These are phyloP conservation scores for Pollenia labialis DNA, from an alignment of 2,888 invertebrate species.

Conservation along the genomic window DNA sequence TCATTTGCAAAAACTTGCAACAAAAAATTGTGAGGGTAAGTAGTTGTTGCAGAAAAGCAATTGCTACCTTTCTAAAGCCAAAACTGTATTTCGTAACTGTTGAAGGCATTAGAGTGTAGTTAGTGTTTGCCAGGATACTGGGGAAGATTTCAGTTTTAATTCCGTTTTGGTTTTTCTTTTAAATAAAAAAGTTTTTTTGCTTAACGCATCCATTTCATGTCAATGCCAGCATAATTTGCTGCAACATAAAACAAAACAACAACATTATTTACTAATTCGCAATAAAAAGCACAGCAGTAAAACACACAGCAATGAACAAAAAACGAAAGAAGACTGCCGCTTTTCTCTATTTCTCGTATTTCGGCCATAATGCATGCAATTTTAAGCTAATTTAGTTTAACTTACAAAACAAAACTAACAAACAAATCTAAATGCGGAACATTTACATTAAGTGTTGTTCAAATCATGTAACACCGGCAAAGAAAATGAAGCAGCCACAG, in stretches of 20 bases:
- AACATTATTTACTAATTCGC: constrained; percentile 70
- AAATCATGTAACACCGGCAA: constrained; percentile 56
- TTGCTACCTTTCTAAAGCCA: constrained; percentile 81
- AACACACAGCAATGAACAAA: not conserved
- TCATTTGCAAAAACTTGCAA: constrained; percentile 9
- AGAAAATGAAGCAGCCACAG: not conserved
- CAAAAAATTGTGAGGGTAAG: constrained; percentile 71
- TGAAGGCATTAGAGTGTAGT: constrained; percentile 3
- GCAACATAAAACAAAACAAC: constrained; percentile 74
- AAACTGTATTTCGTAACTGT: constrained; percentile 14
- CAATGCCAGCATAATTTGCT: constrained; percentile 82
- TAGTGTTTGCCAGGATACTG: constrained; percentile 71
- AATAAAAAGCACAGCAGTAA: constrained; percentile 34
- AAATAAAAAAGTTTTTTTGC: not conserved
- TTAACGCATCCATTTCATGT: constrained; percentile 71
- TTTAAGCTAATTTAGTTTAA: constrained; percentile 80
- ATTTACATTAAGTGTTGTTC: constrained; percentile 71
- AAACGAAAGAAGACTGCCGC: constrained; percentile 36
- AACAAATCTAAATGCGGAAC: constrained; percentile 62
- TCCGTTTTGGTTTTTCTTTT: constrained; percentile 16
- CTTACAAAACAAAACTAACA: constrained; percentile 75
- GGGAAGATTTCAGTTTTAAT: constrained; percentile 28
- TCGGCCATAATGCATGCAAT: constrained; percentile 70
- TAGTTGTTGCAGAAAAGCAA: constrained; percentile 73
- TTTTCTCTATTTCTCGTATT: constrained; percentile 39